Conservation (phyloP, 2,797 vertebrate genomes). For the Emys orbicularis region DNA sequence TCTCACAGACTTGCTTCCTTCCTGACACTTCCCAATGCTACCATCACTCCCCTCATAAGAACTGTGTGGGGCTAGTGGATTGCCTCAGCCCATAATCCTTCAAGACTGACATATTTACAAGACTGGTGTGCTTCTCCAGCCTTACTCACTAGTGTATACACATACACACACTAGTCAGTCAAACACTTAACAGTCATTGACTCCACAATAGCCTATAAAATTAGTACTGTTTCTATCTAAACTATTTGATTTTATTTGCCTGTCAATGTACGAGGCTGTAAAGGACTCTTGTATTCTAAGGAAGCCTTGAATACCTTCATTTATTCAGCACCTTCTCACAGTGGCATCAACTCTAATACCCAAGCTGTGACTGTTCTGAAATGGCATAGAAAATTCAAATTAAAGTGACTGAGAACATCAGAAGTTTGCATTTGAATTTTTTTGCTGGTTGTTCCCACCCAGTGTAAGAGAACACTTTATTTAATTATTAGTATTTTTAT, state of each 20-base stretch:
- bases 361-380: neutral
- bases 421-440: neutral
- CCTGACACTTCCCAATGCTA: accelerated
- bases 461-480: neutral
- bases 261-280: neutral
- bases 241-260: neutral
- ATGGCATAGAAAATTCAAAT: neutral
- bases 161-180: neutral
- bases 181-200: neutral
- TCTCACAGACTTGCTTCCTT: neutral
- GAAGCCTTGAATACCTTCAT: neutral
- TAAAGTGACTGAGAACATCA: neutral
- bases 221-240: neutral
- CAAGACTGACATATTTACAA: neutral
- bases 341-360: neutral
- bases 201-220: neutral
- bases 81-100: neutral
- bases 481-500: neutral
- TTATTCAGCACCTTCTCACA: neutral
- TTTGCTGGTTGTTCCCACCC: neutral
- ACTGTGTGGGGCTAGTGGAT: neutral
- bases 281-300: neutral
- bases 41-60: neutral
- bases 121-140: neutral
- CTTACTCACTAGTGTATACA: neutral